Conservation (phyloP, 2,888 invertebrate genomes). For the Syritta pipiens region DNA sequence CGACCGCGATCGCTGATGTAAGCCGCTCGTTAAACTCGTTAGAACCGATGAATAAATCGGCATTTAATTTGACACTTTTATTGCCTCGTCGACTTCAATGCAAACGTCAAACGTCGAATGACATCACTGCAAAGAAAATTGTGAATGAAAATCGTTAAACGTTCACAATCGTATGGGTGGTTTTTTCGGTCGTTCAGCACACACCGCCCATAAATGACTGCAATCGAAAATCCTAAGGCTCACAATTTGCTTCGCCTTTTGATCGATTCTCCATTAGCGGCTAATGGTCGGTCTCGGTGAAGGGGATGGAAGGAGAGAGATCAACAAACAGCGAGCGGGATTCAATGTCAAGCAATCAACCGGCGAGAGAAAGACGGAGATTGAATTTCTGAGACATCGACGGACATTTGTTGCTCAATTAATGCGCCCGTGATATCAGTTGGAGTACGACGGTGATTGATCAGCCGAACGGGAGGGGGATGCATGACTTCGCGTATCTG, state of each 20-base stretch:
- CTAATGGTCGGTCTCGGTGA: conserved; percentile 12
- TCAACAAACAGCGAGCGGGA: background rate
- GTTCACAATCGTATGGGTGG: too few relatives aligned
- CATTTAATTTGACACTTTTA: conserved; percentile 40
- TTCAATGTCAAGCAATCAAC: conserved; percentile 37
- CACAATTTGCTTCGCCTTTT: conserved; percentile 34
- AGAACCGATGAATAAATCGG: conserved; percentile 14
- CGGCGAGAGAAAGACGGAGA: background rate
- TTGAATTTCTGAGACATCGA: background rate
- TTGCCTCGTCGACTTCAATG: conserved; percentile 17
- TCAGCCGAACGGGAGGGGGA: conserved; percentile 10
- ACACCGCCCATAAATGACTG: background rate
- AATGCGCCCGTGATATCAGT: conserved; percentile 17
- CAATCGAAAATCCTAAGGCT: conserved; percentile 35
- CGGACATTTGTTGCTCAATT: conserved; percentile 41
- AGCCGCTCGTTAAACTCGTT: too few relatives aligned
- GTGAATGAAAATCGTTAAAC: conserved; percentile 43
- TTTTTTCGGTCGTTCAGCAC: conserved; percentile 44
- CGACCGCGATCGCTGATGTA: too few relatives aligned
- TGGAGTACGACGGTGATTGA: conserved; percentile 16
- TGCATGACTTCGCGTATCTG: conserved; percentile 1
- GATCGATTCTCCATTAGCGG: conserved; percentile 26
- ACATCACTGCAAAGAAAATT: conserved; percentile 22
- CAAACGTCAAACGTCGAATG: conserved; percentile 26
- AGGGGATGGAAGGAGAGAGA: background rate